Conservation (phyloP, 2,113 vertebrate species). For the Rattus norvegicus region DNA sequence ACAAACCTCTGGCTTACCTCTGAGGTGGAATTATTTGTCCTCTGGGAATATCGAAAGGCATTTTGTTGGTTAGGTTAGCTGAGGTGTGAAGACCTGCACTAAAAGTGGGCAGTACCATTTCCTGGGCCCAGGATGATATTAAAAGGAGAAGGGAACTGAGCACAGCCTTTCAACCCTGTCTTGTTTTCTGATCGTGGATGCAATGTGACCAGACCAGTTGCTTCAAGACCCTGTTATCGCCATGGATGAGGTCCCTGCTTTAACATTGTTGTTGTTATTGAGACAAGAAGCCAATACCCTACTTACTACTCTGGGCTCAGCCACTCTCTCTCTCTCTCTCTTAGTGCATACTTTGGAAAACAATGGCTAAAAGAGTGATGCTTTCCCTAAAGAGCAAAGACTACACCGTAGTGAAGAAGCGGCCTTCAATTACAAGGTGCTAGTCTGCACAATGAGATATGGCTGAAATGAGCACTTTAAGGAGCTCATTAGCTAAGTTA, state of each 20-base stretch:
- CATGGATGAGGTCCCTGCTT: neutral
- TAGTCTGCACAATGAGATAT: rapidly evolving
- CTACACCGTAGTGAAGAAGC: neutral
- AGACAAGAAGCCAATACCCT: neutral
- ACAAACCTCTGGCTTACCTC: neutral
- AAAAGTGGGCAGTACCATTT: neutral
- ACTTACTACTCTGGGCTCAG: neutral
- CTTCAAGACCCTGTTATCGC: neutral
- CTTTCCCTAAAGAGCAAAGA: neutral
- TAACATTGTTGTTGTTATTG: neutral
- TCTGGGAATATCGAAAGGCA: neutral
- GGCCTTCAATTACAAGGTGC: neutral
- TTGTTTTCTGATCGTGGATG: neutral
- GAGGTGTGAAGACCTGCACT: neutral
- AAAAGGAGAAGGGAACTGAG: neutral
- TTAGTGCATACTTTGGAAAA: neutral
- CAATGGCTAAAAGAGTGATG: neutral
- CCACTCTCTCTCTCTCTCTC: neutral
- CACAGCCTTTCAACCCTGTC: neutral
- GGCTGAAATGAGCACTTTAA: neutral
- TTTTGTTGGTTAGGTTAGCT: neutral
- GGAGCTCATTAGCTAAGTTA: neutral
- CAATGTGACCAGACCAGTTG: neutral
- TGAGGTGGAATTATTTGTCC: neutral
- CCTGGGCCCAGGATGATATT: neutral